Conservation (phyloP, 1,140 invertebrate species). For the Ericerus pela region DNA sequence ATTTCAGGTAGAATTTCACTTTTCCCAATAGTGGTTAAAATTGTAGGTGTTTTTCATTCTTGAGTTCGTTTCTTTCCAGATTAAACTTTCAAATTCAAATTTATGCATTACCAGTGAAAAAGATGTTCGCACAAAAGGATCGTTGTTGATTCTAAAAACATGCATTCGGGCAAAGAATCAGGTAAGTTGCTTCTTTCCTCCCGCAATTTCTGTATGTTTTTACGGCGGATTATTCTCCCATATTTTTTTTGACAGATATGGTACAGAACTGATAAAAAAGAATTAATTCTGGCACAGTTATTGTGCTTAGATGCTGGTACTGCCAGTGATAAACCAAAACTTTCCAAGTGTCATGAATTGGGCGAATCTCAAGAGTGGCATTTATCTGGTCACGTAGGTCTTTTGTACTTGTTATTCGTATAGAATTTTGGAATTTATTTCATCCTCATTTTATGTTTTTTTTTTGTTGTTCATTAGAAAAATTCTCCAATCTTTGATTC, state of each 20-base stretch:
- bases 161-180: constrained; percentile 56
- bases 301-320: constrained; percentile 67
- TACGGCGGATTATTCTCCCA: constrained; percentile 19
- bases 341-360: constrained; percentile 86
- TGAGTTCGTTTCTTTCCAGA: constrained; percentile 31
- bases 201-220: no score
- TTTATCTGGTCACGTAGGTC: constrained; percentile 44
- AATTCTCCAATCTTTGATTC: constrained; percentile 67
- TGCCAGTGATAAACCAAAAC: constrained; percentile 36
- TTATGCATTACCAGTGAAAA: constrained; percentile 65
- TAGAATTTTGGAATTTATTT: neutral
- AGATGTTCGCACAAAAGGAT: constrained; percentile 61
- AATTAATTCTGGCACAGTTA: constrained; percentile 68
- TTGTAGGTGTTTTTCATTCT: neutral
- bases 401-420: neutral
- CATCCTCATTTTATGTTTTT: neutral
- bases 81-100: constrained; percentile 49
- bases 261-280: constrained; percentile 71
- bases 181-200: no score
- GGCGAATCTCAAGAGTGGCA: constrained; percentile 80
- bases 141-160: constrained; percentile 47
- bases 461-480: constrained; percentile 35
- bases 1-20: constrained; percentile 33
- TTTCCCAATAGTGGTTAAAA: neutral
- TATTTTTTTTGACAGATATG: constrained; percentile 44